Base-by-base conservation (phyloP, 2,888 invertebrate species). In the Lasioglossum calceatum region DNA sequence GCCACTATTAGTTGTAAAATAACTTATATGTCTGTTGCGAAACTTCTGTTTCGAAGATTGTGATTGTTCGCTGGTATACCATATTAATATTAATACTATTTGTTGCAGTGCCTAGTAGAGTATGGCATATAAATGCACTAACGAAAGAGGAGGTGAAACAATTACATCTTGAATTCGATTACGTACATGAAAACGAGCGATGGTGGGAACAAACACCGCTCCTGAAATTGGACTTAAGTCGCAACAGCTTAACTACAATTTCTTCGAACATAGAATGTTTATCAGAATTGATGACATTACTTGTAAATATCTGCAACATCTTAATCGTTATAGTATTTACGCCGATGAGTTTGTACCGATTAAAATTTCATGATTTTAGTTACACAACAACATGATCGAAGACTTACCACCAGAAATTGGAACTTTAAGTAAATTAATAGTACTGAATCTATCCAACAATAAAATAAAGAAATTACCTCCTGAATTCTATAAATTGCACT, bases 171-270 rank as follows among this genome's bases (percentile, higher is more conserved):
- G 96, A 96, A 88, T 94, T 97, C 74, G 97, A 97, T 93, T 97
- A 97, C 91, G 95, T 96, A 81, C 96, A 96, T 77, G 96, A 96
- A 64, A 96, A 96, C 75, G 96, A 96, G 88, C 96, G 96, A 88
- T 99, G 98, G 98, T 98, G 98, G 98, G 98, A 97, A 94, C 97
- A 97, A 92, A 97, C 97, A 91, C 97, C 98, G 3, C 95, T 99
- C 39, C 97, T 97, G 86, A 97, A 97, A 92, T 96, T 99, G 88
- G 98, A 98, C 95, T 96, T 98, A 80, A 97, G 98, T 93, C 97
- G 97, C 23, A 98, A 98, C 95, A 96, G 96, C 85, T 95, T 98
- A 87, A 96, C 96, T 84, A 95, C 95, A 88, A 95, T 98, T 92
- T 97, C 97, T 81, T 95, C 96, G 58, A 96, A 97, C 93, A 96